Conservation (phyloP, 2,797 vertebrate genomes). For the Borostomias antarcticus region DNA sequence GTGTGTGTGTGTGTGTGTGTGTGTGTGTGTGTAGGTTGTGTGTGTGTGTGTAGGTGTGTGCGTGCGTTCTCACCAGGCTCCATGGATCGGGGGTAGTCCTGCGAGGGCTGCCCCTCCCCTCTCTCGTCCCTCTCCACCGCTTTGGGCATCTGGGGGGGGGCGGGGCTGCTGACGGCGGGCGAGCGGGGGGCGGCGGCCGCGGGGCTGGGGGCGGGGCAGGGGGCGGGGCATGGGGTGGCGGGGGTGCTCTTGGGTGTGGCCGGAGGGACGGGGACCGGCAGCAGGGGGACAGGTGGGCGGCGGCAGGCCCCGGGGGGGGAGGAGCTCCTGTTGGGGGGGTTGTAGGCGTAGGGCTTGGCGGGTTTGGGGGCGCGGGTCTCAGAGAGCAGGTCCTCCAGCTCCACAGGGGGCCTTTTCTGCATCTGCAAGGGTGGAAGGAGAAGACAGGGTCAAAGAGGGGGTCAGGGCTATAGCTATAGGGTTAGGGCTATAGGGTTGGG, state of each 20-base stretch:
- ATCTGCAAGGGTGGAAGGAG: conserved; percentile 39
- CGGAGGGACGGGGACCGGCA: conserved; percentile 86
- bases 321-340: conserved; percentile 75
- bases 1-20: background rate
- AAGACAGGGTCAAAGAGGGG: conserved; percentile 10
- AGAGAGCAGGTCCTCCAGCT: conserved; percentile 81
- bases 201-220: conserved; percentile 73
- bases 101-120: conserved; percentile 78
- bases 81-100: conserved; percentile 81
- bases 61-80: conserved; percentile 84
- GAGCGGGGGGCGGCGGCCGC: conserved; percentile 79
- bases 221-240: conserved; percentile 83
- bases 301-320: conserved; percentile 74
- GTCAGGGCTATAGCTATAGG: no score
- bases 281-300: conserved; percentile 87
- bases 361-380: conserved; percentile 84
- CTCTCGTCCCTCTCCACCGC: conserved; percentile 79
- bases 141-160: conserved; percentile 79
- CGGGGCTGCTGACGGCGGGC: conserved; percentile 85
- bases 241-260: conserved; percentile 83
- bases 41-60: conserved; percentile 5
- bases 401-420: conserved; percentile 83
- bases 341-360: conserved; percentile 90
- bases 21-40: conserved; percentile 2
- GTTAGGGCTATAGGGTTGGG: no score